Evolutionary conservation across 2,888 invertebrate genomes (phyloP).

Genomic region (Barypeithes pellucidus): DNA sequence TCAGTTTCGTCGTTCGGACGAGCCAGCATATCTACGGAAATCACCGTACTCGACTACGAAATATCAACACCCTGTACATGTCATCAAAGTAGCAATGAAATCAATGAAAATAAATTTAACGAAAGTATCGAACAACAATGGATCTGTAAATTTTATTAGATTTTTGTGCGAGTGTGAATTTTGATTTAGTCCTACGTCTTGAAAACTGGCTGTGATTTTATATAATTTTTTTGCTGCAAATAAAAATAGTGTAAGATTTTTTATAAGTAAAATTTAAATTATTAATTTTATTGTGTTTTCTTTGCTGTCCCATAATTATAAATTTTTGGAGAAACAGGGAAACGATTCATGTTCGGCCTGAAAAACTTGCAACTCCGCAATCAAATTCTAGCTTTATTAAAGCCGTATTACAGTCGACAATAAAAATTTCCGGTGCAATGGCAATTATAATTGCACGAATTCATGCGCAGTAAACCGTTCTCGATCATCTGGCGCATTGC

Average conservation of each 20-base stretch:
- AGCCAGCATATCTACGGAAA: conserved; percentile 64
- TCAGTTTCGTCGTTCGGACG: conserved; percentile 62
- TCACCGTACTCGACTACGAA: conserved; percentile 64
- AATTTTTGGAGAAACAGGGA: too few species aligned
- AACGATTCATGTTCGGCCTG: too few species aligned
- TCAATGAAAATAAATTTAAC: conserved; percentile 63
- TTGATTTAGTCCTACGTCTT: conserved; percentile 31
- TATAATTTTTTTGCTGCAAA: conserved; percentile 33
- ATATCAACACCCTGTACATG: conserved; percentile 54
- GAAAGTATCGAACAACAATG: conserved; percentile 62
- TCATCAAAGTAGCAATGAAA: conserved; percentile 57
- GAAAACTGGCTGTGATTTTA: conserved; percentile 46
- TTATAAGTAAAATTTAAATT: conserved; percentile 24
- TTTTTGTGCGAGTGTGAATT: conserved; percentile 30
- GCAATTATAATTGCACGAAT: too few species aligned
- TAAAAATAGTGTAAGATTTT: conserved; percentile 23
- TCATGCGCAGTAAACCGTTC: too few species aligned
- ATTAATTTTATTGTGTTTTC: not conserved
- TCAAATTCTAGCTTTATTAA: too few species aligned
- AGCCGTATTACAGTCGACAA: too few species aligned
- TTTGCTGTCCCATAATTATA: not conserved
- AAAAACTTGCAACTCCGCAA: too few species aligned
- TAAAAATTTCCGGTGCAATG: too few species aligned
- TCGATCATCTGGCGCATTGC: too few species aligned
- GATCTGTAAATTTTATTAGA: conserved; percentile 55